Conservation (phyloP, 2,888 invertebrate genomes). For the Acrocyrtus sp. region DNA sequence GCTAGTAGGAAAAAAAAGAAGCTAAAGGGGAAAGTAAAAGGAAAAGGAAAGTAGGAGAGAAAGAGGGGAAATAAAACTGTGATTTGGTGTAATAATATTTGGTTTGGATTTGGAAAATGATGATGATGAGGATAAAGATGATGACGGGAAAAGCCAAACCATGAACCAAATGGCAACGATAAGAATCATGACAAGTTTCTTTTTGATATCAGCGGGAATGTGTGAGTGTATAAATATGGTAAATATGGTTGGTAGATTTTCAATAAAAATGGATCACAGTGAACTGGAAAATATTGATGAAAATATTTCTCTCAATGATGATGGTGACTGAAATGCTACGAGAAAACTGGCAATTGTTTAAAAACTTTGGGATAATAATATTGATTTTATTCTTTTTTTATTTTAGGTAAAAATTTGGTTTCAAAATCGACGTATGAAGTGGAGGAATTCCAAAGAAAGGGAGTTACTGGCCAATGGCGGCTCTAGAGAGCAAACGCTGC, state of each 20-base stretch:
- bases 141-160: constrained; percentile 26
- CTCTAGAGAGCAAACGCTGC: constrained; percentile 92
- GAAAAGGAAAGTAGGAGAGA: constrained; percentile 54
- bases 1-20: no score
- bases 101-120: not conserved
- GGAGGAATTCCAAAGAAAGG: constrained; percentile 97
- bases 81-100: constrained; percentile 15
- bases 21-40: constrained; percentile 41
- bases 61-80: constrained; percentile 31
- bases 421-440: constrained; percentile 98
- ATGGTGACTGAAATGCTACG: no score
- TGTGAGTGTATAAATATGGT: no score
- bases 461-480: constrained; percentile 94
- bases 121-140: constrained; percentile 16
- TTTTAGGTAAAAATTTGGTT: constrained; percentile 88
- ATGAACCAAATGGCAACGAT: constrained; percentile 21
- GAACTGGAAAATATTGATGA: no score
- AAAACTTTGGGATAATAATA: no score
- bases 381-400: constrained; percentile 56
- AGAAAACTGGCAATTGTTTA: no score
- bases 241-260: no score
- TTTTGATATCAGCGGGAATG: no score
- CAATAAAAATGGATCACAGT: no score
- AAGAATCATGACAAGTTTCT: constrained; percentile 18
- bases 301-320: no score